These are phyloP conservation scores for Daktulosphaira vitifoliae DNA, from an alignment of 1,140 invertebrate genomes.

Conservation along the genomic window DNA sequence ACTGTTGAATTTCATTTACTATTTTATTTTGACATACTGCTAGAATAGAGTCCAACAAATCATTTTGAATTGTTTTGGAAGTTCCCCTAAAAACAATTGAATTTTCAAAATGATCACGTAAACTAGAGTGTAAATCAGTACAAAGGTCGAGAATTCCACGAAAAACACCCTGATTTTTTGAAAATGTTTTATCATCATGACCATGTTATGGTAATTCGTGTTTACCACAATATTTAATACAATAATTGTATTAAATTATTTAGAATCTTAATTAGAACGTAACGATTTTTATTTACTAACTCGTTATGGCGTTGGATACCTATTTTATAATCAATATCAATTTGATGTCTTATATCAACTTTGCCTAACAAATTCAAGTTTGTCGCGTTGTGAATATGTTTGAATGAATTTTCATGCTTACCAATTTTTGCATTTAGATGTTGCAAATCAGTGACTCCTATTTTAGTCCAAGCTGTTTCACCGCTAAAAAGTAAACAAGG, in stretches of 20 bases:
- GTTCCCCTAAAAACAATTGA: too few species aligned
- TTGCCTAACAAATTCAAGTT: too few species aligned
- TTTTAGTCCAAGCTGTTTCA: neutral
- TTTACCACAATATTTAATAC: conserved; percentile 39
- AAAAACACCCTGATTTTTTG: conserved; percentile 35
- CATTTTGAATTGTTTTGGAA: too few species aligned
- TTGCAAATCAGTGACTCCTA: neutral
- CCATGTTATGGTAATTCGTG: conserved; percentile 39
- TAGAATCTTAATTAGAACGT: conserved; percentile 37
- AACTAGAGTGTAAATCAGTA: neutral
- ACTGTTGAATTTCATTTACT: conserved; percentile 17
- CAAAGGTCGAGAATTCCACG: conserved; percentile 34
- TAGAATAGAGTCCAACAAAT: too few species aligned
- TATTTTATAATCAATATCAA: neutral
- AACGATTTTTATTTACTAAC: neutral
- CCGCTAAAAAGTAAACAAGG: conserved; percentile 13
- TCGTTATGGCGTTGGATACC: neutral
- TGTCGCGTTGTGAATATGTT: neutral
- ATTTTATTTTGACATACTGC: too few species aligned
- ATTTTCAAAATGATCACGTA: too few species aligned
- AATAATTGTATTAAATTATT: too few species aligned
- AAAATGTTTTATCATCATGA: conserved; percentile 39
- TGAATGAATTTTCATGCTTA: conserved; percentile 34
- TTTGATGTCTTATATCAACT: too few species aligned
- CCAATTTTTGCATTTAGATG: conserved; percentile 2